Conservation (phyloP, 2,888 invertebrate genomes). For the Nebria salina region DNA sequence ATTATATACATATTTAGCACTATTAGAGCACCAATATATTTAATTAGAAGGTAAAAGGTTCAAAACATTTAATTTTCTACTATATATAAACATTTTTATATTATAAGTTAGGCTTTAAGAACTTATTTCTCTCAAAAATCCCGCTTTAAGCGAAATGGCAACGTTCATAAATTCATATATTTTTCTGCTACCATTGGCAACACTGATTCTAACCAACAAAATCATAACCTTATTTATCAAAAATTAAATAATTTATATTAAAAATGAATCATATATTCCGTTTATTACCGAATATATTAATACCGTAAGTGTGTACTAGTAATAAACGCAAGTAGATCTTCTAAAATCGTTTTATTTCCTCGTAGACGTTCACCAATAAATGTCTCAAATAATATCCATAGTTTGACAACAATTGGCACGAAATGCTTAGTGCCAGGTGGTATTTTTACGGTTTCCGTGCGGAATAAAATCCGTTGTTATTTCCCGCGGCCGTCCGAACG, state of each 20-base stretch:
- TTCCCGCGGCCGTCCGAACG: slow-evolving; percentile 81
- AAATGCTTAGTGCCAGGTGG: slow-evolving; percentile 52
- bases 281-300: slow-evolving; percentile 19
- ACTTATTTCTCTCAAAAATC: no score
- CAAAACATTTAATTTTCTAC: no score
- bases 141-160: background rate
- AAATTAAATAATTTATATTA: background rate
- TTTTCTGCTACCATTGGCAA: slow-evolving; percentile 13
- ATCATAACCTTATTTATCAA: background rate
- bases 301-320: background rate
- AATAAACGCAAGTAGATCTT: no score
- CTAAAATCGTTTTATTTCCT: no score
- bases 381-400: slow-evolving; percentile 5
- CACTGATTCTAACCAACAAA: background rate
- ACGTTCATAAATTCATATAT: background rate
- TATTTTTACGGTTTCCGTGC: slow-evolving; percentile 54
- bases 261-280: background rate
- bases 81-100: no score
- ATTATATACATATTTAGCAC: no score
- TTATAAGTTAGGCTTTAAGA: no score
- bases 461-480: slow-evolving; percentile 70
- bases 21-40: no score
- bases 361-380: background rate
- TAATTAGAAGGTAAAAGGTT: no score
- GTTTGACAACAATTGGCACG: background rate